Evolutionary conservation across 2,113 vertebrate genomes (phyloP).

Genomic region (Trochalopteron elliotii): DNA sequence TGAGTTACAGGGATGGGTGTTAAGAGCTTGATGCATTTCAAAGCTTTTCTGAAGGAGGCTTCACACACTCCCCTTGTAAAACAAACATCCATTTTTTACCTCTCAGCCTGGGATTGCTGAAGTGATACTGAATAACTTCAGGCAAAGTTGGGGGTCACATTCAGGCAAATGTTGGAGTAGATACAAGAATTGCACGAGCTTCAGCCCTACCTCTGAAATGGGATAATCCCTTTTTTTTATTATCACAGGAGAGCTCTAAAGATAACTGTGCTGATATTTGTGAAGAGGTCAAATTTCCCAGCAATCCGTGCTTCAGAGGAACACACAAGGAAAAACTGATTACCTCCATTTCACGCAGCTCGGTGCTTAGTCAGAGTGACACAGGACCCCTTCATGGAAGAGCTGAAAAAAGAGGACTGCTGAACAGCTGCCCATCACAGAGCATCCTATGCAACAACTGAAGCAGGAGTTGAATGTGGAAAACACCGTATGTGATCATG

Average conservation of each 20-base stretch:
- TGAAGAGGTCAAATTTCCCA: neutral
- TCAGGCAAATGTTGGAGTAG: neutral
- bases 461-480: neutral
- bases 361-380: neutral
- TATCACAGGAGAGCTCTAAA: neutral
- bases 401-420: neutral
- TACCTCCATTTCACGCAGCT: neutral
- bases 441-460: neutral
- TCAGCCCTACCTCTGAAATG: neutral
- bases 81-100: neutral
- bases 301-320: accelerated
- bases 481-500: neutral
- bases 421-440: neutral
- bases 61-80: neutral
- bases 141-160: neutral
- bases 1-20: neutral
- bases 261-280: neutral
- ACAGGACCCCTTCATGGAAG: neutral
- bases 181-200: neutral
- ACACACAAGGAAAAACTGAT: neutral
- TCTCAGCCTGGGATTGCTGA: neutral
- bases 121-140: neutral
- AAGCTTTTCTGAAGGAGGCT: neutral
- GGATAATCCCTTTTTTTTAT: neutral
- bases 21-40: neutral